These are phyloP conservation scores for Apotomis capreana DNA, from an alignment of 2,888 invertebrate genomes.

Conservation along the genomic window DNA sequence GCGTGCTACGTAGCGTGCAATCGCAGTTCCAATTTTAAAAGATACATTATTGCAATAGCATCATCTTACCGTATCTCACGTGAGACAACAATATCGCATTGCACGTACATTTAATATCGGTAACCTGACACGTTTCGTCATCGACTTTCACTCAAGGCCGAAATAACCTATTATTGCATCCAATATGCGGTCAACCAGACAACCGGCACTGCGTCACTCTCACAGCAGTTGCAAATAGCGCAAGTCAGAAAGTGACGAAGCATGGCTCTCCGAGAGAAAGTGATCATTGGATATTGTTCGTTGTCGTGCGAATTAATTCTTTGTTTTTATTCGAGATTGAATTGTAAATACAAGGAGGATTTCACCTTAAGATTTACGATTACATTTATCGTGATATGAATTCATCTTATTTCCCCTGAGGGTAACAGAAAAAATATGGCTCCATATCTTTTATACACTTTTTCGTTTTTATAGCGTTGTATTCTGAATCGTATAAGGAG, in stretches of 20 bases:
- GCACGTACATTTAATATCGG: constrained; percentile 36
- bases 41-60: constrained; percentile 15
- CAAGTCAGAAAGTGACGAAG: constrained; percentile 35
- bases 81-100: constrained; percentile 38
- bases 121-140: constrained; percentile 50
- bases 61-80: constrained; percentile 30
- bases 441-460: constrained; percentile 26
- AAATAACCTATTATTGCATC: constrained; percentile 61
- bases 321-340: constrained; percentile 33
- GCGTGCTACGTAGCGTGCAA: background rate
- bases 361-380: constrained; percentile 41
- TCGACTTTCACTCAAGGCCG: constrained; percentile 76
- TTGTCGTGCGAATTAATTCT: constrained; percentile 40
- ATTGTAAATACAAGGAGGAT: constrained; percentile 32
- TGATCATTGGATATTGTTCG: constrained; percentile 35
- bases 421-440: constrained; percentile 22
- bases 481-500: constrained; percentile 17
- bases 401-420: constrained; percentile 41
- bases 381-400: constrained; percentile 40
- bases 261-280: constrained; percentile 34
- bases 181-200: constrained; percentile 43
- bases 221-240: constrained; percentile 15
- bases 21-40: constrained; percentile 28
- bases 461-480: constrained; percentile 22
- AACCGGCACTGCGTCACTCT: constrained; percentile 37